Percentiles rank a stretch among this genome's conserved stretches.
Conservation (phyloP, 2,113 vertebrate species). For the Castor canadensis region DNA sequence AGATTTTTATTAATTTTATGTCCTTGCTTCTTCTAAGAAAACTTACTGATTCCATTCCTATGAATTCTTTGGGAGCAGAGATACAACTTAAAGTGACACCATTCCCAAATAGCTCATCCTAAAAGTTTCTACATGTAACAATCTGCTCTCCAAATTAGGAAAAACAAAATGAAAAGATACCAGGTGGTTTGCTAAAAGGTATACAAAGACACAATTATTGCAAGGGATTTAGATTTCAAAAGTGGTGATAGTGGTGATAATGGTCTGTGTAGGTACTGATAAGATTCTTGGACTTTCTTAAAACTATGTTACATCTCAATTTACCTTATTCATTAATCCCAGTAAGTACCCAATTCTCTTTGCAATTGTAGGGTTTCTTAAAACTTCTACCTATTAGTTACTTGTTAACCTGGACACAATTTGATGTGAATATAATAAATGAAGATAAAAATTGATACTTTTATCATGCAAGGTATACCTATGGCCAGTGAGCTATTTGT, state of each 20-base stretch:
- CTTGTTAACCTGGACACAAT: neutral
- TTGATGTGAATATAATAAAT: neutral
- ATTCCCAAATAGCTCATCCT: neutral
- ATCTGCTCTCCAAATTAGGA: neutral
- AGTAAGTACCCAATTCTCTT: too few relatives aligned
- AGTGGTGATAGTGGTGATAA: neutral
- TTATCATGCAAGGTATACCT: neutral
- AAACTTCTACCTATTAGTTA: neutral
- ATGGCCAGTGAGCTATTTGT: neutral
- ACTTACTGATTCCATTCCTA: rapidly evolving
- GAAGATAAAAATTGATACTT: neutral
- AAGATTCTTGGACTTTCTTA: neutral
- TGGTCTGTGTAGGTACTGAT: neutral
- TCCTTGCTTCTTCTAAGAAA: neutral
- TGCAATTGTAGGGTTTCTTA: neutral
- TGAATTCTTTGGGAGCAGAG: neutral
- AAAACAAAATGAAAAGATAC: neutral
- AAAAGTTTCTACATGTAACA: neutral
- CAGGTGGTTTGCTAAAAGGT: neutral
- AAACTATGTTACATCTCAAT: too few relatives aligned
- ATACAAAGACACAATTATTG: neutral
- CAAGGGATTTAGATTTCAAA: neutral
- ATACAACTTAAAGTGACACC: too few relatives aligned
- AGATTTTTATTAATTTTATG: neutral
- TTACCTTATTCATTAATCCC: neutral